phyloP scores from a whole-genome alignment of 2,113 vertebrate species.

The Leiothrix lutea region DNA sequence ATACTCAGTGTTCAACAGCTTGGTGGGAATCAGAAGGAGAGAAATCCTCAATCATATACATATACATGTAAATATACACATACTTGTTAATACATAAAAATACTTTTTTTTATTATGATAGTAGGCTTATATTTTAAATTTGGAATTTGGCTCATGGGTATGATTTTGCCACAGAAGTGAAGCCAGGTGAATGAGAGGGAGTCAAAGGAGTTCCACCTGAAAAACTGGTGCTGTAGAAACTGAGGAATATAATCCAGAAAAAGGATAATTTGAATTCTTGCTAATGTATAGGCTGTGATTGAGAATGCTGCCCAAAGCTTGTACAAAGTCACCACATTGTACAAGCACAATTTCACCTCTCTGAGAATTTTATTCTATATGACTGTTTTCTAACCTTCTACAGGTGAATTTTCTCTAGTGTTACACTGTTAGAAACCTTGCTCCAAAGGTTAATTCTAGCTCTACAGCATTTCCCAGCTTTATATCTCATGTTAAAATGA shows the following conservation, averaged over 20 bases:
- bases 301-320: background rate
- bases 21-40: background rate
- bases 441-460: background rate
- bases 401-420: background rate
- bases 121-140: background rate
- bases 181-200: background rate
- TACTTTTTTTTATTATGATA: background rate
- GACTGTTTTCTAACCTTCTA: background rate
- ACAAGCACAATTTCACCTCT: background rate
- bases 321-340: background rate
- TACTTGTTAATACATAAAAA: too few relatives aligned
- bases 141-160: background rate
- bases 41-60: background rate
- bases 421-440: background rate
- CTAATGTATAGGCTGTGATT: background rate
- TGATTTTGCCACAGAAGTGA: background rate
- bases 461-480: background rate
- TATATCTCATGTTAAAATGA: background rate
- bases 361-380: background rate
- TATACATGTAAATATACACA: background rate
- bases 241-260: background rate
- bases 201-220: background rate
- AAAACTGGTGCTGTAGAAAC: background rate
- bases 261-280: background rate
- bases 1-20: background rate